A percentile compares a stretch with the other conserved stretches of the same genome.
Evolutionary conservation across 2,888 invertebrate species (phyloP).

Genomic region (Colostygia pectinataria): DNA sequence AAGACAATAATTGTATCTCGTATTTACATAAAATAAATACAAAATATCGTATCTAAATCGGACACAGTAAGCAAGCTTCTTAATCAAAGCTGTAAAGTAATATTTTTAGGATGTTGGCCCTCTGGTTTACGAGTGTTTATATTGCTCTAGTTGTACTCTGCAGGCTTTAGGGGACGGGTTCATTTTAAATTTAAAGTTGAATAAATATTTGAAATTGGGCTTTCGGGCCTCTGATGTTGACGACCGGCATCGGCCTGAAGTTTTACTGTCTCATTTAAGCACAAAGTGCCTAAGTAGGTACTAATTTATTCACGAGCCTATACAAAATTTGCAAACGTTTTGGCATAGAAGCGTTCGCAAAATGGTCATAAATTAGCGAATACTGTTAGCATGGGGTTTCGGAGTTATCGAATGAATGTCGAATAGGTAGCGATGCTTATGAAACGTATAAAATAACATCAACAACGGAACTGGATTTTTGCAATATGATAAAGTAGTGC

Average conservation of each 20-base stretch:
- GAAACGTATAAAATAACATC: too few species aligned
- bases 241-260: constrained; percentile 12
- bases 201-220: constrained; percentile 25
- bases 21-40: not conserved
- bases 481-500: not conserved
- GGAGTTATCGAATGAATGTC: not conserved
- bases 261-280: constrained; percentile 18
- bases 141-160: constrained; percentile 41
- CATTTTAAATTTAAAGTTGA: constrained; percentile 28
- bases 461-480: too few species aligned
- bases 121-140: constrained; percentile 45
- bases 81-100: constrained; percentile 52
- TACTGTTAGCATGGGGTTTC: not conserved
- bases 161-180: constrained; percentile 37
- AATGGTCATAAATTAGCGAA: not conserved
- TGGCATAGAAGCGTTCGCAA: constrained; percentile 1
- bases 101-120: constrained; percentile 47
- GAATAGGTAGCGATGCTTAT: too few species aligned
- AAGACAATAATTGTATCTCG: too few species aligned
- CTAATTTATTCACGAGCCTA: constrained; percentile 14
- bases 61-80: constrained; percentile 4
- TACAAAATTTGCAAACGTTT: constrained; percentile 1
- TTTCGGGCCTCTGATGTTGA: constrained; percentile 17
- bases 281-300: constrained; percentile 14
- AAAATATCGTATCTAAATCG: constrained; percentile 6